A percentile compares a stretch with the other conserved stretches of the same genome.
These are phyloP conservation scores for Marcusenius ussheri DNA, from an alignment of 2,113 vertebrate genomes.

Conservation along the genomic window DNA sequence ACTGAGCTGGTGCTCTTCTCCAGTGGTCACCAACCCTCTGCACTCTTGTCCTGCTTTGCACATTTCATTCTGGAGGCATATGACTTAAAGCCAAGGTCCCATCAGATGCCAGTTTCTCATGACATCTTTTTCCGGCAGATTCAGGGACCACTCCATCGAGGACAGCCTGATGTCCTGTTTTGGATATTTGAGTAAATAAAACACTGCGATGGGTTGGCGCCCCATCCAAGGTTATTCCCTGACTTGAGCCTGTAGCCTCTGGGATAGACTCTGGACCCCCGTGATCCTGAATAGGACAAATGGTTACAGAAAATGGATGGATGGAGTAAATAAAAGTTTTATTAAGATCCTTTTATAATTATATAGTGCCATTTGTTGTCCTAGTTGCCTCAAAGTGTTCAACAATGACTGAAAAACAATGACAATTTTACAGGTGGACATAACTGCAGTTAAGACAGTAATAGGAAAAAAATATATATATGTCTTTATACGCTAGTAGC, in stretches of 20 bases:
- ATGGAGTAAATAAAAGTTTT: background rate
- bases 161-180: background rate
- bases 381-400: background rate
- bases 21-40: background rate
- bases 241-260: background rate
- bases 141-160: background rate
- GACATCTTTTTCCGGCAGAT: background rate
- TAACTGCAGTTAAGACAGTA: background rate
- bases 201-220: background rate
- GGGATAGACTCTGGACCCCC: background rate
- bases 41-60: background rate
- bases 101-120: background rate
- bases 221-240: background rate
- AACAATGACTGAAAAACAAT: background rate
- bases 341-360: background rate
- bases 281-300: background rate
- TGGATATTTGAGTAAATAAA: background rate
- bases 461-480: background rate
- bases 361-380: background rate
- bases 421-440: background rate
- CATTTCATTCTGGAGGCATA: background rate
- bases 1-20: background rate
- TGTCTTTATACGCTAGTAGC: background rate
- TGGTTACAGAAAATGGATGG: background rate
- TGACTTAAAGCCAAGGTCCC: background rate